Evolutionary conservation across 2,888 invertebrate species (phyloP), one percentile per base, ranked within the genome.

Genomic region (Automeris io): DNA sequence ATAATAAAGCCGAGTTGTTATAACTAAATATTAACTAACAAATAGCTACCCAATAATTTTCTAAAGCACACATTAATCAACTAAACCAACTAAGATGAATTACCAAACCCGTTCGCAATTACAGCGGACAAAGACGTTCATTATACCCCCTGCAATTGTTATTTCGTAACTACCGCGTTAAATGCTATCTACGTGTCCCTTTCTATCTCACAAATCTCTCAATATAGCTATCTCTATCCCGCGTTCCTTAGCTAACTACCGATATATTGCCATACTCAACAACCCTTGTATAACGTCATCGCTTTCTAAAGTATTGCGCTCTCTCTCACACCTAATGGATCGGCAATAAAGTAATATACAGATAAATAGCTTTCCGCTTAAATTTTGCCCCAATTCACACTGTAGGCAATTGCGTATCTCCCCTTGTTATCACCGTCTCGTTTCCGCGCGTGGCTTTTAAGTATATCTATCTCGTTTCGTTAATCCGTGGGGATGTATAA

Each of bases 291-390:
- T 76, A 70, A 68, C 49, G 47, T 62, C 53, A 38, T 46, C 42
- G 62, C 40, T 48, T 46, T 59, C 57, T 46, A 49, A 46, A 48
- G 51, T 62, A 52, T 42, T 46, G 40, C 65, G 47, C 41, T 79
- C 79, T 55, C 60, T 46, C 46, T 78, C 71, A 47, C 71, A 53
- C 81, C 61, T 83, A 86, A 86, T 86, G 70, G 82, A 68, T 74
- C 77, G 68, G 80, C 85, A 80, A 85, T 85, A 86, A 85, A 86
- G 83, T 86, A 86, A 86, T 85, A 77, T 73, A 76, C 70, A 70
- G 78, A 85, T 76, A 80, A 80, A 78, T 80, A 74, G 77, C 72
- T 77, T 73, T 79, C 74, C 81, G 76, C 75, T 86, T 81, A 82
- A 85, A 83, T 79, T 85, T 82, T 73, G 76, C 68, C 74, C 75